Evolutionary conservation across 2,113 vertebrate genomes (phyloP).

Genomic region (Tiliqua scincoides): DNA sequence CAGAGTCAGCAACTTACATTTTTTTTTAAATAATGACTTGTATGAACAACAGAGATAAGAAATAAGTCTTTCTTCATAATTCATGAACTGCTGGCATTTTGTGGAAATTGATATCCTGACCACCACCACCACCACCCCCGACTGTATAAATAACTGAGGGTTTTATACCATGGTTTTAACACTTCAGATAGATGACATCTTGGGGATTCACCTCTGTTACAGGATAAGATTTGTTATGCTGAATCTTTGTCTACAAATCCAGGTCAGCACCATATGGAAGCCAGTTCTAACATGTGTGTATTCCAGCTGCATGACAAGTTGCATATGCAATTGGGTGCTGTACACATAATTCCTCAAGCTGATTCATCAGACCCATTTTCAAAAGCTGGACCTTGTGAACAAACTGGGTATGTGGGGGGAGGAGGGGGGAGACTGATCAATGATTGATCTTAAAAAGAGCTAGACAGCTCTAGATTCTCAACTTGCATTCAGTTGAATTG

Average conservation of each 20-base stretch:
- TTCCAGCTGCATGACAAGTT: neutral
- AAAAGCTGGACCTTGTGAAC: neutral
- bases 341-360: neutral
- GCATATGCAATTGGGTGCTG: neutral
- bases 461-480: neutral
- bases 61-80: constrained; percentile 38
- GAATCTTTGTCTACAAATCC: neutral
- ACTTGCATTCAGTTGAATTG: neutral
- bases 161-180: neutral
- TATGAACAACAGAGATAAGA: constrained; percentile 33
- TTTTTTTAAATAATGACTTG: constrained; percentile 44
- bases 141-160: constrained; percentile 18
- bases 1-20: constrained; percentile 33
- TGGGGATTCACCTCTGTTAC: neutral
- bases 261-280: neutral
- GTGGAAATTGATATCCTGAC: constrained; percentile 50
- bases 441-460: too few species aligned
- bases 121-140: constrained; percentile 28
- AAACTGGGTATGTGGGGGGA: neutral
- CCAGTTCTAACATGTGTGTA: neutral
- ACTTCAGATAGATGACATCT: constrained; percentile 14
- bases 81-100: constrained; percentile 24
- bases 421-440: neutral
- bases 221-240: neutral
- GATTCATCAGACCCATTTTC: neutral